phyloP scores from a whole-genome alignment of 2,797 vertebrate genomes.

The Chaunax sp. region DNA sequence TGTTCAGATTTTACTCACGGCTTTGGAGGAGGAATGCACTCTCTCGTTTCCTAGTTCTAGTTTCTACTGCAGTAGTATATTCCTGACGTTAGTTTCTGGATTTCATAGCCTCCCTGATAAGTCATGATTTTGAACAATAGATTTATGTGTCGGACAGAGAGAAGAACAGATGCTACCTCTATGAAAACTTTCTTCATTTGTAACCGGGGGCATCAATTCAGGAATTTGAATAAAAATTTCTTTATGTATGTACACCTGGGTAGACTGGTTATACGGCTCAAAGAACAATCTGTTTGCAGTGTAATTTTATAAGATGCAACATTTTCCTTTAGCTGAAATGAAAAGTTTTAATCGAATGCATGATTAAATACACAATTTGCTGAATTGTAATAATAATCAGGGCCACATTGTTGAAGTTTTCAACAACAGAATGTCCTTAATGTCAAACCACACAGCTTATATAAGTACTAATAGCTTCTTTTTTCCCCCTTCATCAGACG shows the following conservation, averaged over 20 bases:
- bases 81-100: background rate
- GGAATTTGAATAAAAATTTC: background rate
- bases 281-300: slow-evolving; percentile 10
- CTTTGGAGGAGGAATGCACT: no score
- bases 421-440: background rate
- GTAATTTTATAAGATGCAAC: background rate
- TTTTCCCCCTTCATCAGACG: slow-evolving; percentile 71
- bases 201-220: background rate
- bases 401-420: background rate
- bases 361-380: background rate
- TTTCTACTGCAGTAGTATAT: no score
- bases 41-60: no score
- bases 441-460: background rate
- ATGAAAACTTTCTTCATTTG: background rate
- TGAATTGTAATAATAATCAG: background rate
- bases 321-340: background rate
- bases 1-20: no score
- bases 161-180: no score
- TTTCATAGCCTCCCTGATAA: background rate
- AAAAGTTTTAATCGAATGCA: background rate
- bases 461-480: background rate
- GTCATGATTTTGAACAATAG: background rate
- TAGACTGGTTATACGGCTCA: background rate
- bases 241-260: background rate
- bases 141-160: no score